phyloP scores from a whole-genome alignment of 2,113 vertebrate species.

The Peromyscus leucopus region DNA sequence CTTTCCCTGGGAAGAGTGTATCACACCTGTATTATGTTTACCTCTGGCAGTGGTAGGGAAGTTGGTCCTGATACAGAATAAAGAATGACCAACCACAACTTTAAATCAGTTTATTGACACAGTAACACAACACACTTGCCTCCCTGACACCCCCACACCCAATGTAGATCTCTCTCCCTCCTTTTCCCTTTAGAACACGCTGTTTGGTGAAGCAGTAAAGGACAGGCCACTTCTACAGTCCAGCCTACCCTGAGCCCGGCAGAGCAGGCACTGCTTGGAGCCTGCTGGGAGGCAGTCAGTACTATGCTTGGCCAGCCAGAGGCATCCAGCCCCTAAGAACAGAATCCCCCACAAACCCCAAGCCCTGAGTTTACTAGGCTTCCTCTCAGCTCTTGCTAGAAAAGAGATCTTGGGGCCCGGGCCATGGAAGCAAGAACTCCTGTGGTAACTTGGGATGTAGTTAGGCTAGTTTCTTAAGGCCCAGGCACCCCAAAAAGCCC shows the following conservation, averaged over 20 bases:
- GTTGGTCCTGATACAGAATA: conserved; percentile 54
- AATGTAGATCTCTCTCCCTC: conserved; percentile 47
- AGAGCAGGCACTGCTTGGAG: conserved; percentile 20
- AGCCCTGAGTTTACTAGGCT: conserved; percentile 64
- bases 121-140: conserved; percentile 80
- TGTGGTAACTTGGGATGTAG: conserved; percentile 36
- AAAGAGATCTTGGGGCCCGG: conserved; percentile 63
- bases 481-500: conserved; percentile 76
- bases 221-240: background rate
- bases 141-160: conserved; percentile 68
- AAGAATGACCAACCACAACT: conserved; percentile 70
- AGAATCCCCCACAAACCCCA: conserved; percentile 19
- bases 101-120: conserved; percentile 85
- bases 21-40: background rate
- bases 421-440: conserved; percentile 62
- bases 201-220: conserved; percentile 65
- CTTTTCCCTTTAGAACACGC: conserved; percentile 46
- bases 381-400: conserved; percentile 59
- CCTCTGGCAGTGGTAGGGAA: background rate
- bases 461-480: conserved; percentile 68
- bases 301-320: conserved; percentile 44
- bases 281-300: conserved; percentile 22
- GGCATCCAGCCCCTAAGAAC: conserved; percentile 41
- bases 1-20: background rate
- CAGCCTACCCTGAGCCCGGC: background rate